These are phyloP conservation scores for Catonia carolina DNA, from an alignment of 2,888 invertebrate species.

Conservation along the genomic window DNA sequence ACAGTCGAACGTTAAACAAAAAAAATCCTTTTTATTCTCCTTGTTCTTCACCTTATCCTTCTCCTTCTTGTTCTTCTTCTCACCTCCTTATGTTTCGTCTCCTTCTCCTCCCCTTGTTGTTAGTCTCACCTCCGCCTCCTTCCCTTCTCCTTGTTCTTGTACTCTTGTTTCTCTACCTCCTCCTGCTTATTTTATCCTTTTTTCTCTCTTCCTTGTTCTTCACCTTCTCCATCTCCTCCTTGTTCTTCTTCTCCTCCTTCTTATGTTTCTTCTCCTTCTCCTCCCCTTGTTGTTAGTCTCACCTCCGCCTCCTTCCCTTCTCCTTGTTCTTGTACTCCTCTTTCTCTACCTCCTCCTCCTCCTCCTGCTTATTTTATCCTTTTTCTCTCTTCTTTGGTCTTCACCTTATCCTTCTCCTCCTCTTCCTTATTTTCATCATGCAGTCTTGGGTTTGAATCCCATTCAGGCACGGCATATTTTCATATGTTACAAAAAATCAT, in stretches of 20 bases:
- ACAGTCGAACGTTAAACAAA: too few relatives aligned
- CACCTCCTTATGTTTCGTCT: background rate
- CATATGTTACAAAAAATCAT: too few relatives aligned
- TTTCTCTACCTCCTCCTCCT: too few relatives aligned
- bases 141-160: background rate
- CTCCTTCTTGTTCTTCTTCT: slow-evolving; percentile 25
- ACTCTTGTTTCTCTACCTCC: background rate
- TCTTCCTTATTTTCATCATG: slow-evolving; percentile 7
- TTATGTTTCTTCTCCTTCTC: slow-evolving; percentile 11
- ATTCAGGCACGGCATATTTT: too few relatives aligned
- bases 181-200: background rate
- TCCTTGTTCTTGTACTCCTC: background rate
- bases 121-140: background rate
- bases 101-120: background rate
- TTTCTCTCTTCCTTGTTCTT: slow-evolving; percentile 13
- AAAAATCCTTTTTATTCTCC: slow-evolving; percentile 15
- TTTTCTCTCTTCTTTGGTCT: slow-evolving; percentile 22
- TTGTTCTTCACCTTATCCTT: slow-evolving; percentile 20
- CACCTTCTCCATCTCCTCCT: too few relatives aligned
- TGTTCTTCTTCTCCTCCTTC: too few relatives aligned
- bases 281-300: background rate
- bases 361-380: slow-evolving; percentile 21
- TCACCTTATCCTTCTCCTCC: slow-evolving; percentile 17
- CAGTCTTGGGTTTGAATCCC: too few relatives aligned
- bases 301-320: background rate